Conservation (phyloP, 2,888 invertebrate genomes). For the Eueremaeus valkanovi region DNA sequence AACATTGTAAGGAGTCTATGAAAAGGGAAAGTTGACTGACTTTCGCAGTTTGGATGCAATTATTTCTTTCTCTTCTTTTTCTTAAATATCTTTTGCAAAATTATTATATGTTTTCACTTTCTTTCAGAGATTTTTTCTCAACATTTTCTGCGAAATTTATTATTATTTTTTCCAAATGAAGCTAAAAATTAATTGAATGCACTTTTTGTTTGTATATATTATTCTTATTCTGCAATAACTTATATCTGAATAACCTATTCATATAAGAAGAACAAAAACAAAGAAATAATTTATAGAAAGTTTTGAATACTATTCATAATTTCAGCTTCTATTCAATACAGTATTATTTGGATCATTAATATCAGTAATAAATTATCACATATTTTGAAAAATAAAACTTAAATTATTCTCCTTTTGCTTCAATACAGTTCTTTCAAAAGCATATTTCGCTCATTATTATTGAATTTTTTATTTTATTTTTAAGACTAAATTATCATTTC, state of each 20-base stretch:
- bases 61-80: not conserved
- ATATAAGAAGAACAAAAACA: no score
- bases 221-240: not conserved
- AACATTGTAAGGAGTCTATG: not conserved
- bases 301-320: not conserved
- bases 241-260: not conserved
- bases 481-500: no score
- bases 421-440: no score
- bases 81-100: no score
- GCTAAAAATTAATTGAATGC: not conserved
- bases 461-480: no score
- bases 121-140: no score
- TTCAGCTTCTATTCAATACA: not conserved
- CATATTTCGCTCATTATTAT: no score
- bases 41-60: not conserved
- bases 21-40: conserved; percentile 30
- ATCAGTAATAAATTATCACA: not conserved
- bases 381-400: not conserved
- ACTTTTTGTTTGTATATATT: not conserved
- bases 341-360: conserved; percentile 1
- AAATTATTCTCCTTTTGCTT: no score
- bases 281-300: no score
- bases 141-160: not conserved
- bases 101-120: no score
- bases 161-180: no score